Evolutionary conservation across 2,888 invertebrate genomes (phyloP), one percentile per base, ranked within the genome.

Genomic region (Callinectes sapidus): DNA sequence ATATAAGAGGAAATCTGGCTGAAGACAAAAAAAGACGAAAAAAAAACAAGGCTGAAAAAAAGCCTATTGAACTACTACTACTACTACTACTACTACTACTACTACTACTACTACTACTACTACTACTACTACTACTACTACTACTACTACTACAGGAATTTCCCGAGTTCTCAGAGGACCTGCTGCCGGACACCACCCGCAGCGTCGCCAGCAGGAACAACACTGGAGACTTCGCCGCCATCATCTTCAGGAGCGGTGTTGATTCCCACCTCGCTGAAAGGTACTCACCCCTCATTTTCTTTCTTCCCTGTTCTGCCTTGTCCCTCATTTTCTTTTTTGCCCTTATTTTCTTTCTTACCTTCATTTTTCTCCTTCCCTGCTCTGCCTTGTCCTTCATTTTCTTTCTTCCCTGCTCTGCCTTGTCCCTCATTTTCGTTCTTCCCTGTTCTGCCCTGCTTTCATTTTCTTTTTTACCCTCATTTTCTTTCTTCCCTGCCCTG

Each of bases 221-320:
- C 90, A 95, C 95, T 16, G 96, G 96, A 0, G 95, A 96, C 94
- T 96, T 95, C 92, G 93, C 95, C 13, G 95, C 95, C 8, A 95
- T 95, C 94, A 95, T 95, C 48, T 95, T 95, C 86, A 94, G 96
- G 55, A 94, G 95, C 28, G 95, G 95, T 88, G 95, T 95, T 13
- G 95, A 95, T 86, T 89, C 91, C 42, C 93, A 94, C 54, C 91
- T 95, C 85, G 95, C 95, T n/a, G 92, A 95, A 18, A 95, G 95
- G 93, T 94, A 90, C n/a, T n/a, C n/a, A n/a, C n/a, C n/a, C n/a
- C n/a, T n/a, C n/a, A n/a, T n/a, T n/a, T n/a, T n/a, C n/a, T n/a
- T n/a, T n/a, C n/a, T n/a, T n/a, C n/a, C n/a, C n/a, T n/a, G n/a
- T n/a, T n/a, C n/a, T n/a, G n/a, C n/a, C n/a, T n/a, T n/a, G n/a